Evolutionary conservation across 1,140 invertebrate species (phyloP), one percentile per base, ranked within the genome.

Genomic region (Rhyacophila brunnea): DNA sequence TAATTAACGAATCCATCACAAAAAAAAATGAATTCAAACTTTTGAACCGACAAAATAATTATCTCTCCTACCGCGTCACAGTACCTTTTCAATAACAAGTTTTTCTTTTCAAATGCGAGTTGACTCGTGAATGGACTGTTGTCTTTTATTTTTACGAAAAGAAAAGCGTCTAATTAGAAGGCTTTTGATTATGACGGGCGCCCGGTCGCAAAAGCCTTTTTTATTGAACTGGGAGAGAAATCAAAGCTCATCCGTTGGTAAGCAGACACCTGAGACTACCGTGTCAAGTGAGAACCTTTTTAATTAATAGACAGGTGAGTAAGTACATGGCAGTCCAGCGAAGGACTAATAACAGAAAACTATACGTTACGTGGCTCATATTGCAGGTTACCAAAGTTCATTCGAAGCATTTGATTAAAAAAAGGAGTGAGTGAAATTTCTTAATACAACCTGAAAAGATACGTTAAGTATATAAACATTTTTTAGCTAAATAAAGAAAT

Each of bases 81-180:
- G 32, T 20, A 32, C 43, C n/a, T 55, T 47, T 56, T 56, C 19
- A 46, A 46, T 54, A 18, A 11, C 23, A 20, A 54, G 51, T 40
- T 28, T 28, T 28, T 28, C 23, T 40, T 40, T n/a, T n/a, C 38
- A 40, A 40, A n/a, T 40, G n/a, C 5, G 38, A n/a, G 11, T 13
- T 13, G 3, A 6, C 50, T n/a, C 19, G 32, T 58, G 55, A 58
- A 62, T 62, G 53, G 28, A 13, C 13, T 40, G 32, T 35, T 10
- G 11, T 17, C 20, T 58, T 42, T 63, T 63, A 50, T 54, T 18
- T 52, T 64, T 60, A 38, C 17, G 7, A 28, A 44, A 38, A 32
- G 28, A 38, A 53, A 59, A 35, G 13, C 43, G 35, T 51, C 52
- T 64, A 64, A 64, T 64, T 64, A 64, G 42, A 59, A 35, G 52